These are phyloP conservation scores for Drosophila antonietae DNA, from an alignment of 2,888 invertebrate genomes.

Conservation along the genomic window DNA sequence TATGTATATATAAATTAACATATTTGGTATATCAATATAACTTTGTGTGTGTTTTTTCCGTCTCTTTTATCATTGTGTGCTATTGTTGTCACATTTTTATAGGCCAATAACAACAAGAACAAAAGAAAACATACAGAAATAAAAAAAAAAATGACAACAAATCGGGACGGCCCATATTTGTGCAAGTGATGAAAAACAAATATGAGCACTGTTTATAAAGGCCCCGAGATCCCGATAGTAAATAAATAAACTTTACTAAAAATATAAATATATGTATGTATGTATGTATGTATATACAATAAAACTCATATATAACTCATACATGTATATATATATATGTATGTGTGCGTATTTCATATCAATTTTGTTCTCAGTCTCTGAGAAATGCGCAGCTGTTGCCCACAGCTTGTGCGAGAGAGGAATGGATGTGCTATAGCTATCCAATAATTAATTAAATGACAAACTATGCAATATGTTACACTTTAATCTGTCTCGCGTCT, in stretches of 20 bases:
- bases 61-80: not conserved
- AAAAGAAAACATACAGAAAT: not conserved
- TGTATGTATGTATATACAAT: not conserved
- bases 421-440: too few relatives aligned
- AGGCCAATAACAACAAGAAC: slow-evolving; percentile 16
- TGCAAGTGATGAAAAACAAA: slow-evolving; percentile 65
- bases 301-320: slow-evolving; percentile 9
- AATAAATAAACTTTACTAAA: slow-evolving; percentile 27
- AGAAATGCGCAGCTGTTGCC: slow-evolving; percentile 67
- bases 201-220: slow-evolving; percentile 41
- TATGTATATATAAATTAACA: not conserved
- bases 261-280: not conserved
- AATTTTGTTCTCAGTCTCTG: slow-evolving; percentile 21
- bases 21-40: slow-evolving; percentile 33
- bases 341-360: slow-evolving; percentile 32
- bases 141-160: slow-evolving; percentile 35
- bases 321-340: slow-evolving; percentile 18
- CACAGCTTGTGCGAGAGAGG: slow-evolving; percentile 16
- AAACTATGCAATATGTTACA: slow-evolving; percentile 18
- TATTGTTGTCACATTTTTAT: slow-evolving; percentile 6
- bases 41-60: slow-evolving; percentile 4
- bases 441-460: slow-evolving; percentile 43
- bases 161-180: slow-evolving; percentile 59
- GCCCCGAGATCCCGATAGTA: slow-evolving; percentile 26
- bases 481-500: slow-evolving; percentile 6